These are phyloP conservation scores for Pterois miles DNA, from an alignment of 2,797 vertebrate species.

Conservation along the genomic window DNA sequence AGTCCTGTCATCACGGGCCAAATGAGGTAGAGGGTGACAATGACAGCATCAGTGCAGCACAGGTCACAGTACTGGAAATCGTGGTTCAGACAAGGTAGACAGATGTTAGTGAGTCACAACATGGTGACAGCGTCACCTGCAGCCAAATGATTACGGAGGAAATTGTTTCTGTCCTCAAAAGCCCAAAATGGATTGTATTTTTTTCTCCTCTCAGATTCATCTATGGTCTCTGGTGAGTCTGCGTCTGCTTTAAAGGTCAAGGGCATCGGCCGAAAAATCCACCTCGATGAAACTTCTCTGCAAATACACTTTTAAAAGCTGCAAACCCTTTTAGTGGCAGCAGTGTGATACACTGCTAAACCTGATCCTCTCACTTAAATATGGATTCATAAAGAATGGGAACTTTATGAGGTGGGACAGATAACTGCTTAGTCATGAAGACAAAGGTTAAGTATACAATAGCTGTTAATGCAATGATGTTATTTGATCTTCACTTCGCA, in stretches of 20 bases:
- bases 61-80: slow-evolving; percentile 13
- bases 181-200: slow-evolving; percentile 8
- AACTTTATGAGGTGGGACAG: slow-evolving; percentile 1
- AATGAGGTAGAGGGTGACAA: slow-evolving; percentile 3
- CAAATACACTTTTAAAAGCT: not conserved
- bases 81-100: not conserved
- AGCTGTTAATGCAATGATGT: not conserved
- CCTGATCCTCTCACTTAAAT: not conserved
- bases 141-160: slow-evolving; percentile 4
- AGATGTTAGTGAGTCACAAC: not conserved
- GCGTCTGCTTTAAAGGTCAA: slow-evolving; percentile 47
- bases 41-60: not conserved
- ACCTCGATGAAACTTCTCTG: slow-evolving; percentile 3
- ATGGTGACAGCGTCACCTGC: slow-evolving; percentile 3
- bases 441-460: not conserved
- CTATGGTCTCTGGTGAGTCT: slow-evolving; percentile 28
- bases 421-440: not conserved
- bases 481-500: not conserved
- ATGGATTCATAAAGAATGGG: not conserved
- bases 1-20: not conserved
- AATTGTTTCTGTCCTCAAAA: slow-evolving; percentile 25
- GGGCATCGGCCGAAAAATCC: slow-evolving; percentile 30
- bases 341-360: slow-evolving; percentile 10
- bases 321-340: slow-evolving; percentile 11
- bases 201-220: slow-evolving; percentile 26